Base-by-base conservation (phyloP, 2,888 invertebrate genomes). In the Phania funesta region DNA sequence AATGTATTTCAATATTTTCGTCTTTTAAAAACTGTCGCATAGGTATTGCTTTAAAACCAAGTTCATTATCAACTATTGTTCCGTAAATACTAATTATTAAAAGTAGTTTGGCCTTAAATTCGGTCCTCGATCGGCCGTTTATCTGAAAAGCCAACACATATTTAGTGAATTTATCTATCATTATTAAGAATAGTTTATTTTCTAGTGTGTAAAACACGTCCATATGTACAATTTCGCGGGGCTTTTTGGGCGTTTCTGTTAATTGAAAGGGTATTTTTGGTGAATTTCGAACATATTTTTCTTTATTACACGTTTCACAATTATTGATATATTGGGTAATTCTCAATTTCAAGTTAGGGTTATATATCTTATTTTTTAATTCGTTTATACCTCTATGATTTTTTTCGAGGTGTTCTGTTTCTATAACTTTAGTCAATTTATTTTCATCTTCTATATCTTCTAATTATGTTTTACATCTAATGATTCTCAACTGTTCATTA, bases 321-420 rank as follows among this genome's bases (percentile, higher is more conserved):
- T 84, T 84, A 38, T 85, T 84, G 3, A 82, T 76, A 35, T 82
- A 83, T 50, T 81, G 60, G 1, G 80, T 80, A 29, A 83, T 81
- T 56, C 62, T 60, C 29, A 22, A 22, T 44, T 62, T 67, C 35
- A 83, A 48, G 8, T 83, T 81, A 8, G 84, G 81, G 11, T 81
- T 60, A 50, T 65, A 84, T 13, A 76, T 52, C n/a, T 64, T 26
- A 13, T 29, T 24, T 29, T 71, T 71, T n/a, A 58, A 18, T 38
- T 35, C 52, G 16, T 29, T 50, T 62, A 50, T 70, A 50, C 35
- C 67, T 67, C 29, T 52, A 38, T 48, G 70, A 35, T 52, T 68
- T 58, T 60, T 60, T 56, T 41, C 46, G 13, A 32, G 32, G 22
- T 70, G 48, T 44, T 64, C 65, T 54, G 62, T 62, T 54, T 54